Evolutionary conservation across 2,113 vertebrate species (phyloP), one percentile per base, ranked within the genome.

Genomic region (Riparia riparia): DNA sequence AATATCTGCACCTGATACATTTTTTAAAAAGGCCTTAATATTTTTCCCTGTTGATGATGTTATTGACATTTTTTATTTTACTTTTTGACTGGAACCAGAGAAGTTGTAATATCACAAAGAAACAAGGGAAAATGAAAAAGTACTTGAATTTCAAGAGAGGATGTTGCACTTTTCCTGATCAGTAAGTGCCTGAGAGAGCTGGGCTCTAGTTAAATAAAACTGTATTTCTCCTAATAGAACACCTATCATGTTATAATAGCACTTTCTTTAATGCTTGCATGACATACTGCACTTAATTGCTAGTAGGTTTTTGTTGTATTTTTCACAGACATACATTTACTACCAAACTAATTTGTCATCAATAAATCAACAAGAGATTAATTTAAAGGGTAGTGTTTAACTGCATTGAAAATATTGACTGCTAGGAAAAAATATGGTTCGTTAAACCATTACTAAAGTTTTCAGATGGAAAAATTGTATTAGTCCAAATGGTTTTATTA

Each of bases 1-100:
- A 71, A 53, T 91, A 96, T 95, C 87, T 70, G 50, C 49, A 95
- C 94, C 96, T 65, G 79, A 96, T 82, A 91, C 64, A 47, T 92
- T 97, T 95, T 93, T 70, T 1, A 12, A 73, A 82, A 88, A 82
- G 32, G 4, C 56, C 41, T 50, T 91, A 93, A 91, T 89, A 95
- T 91, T 95, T 96, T 90, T 76, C 41, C 58, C 20, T 1, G 2
- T 53, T 94, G 44, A 76, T 95, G 69, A 93, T 90, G 26, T 39
- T 93, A n/a, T 73, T 92, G 73, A 41, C 37, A 17, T 45, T 80
- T 90, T 87, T 79, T 41, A 29, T 90, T 85, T 89, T 68, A 9
- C 29, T 69, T 88, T 92, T 78, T 69, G 86, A 88, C 32, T 72
- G 69, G 63, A 88, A 72, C 32, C 63, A 89, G 74, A 60, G 63